phyloP scores from a whole-genome alignment of 2,888 invertebrate species.

The Hedya salicella region DNA sequence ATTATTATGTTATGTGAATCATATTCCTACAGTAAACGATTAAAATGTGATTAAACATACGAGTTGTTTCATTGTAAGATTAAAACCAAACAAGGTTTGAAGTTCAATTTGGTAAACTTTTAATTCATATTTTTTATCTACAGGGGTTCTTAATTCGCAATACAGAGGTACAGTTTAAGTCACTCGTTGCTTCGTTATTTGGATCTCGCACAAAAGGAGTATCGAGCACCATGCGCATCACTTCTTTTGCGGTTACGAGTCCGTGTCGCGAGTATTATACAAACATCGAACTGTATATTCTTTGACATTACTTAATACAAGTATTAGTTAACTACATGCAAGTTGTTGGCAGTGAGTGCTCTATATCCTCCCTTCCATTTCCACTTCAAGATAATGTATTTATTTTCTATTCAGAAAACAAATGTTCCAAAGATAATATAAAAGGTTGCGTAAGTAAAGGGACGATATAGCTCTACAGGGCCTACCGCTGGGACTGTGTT shows the following conservation, averaged over 20 bases:
- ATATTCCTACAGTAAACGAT: slow-evolving; percentile 72
- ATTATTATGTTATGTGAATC: slow-evolving; percentile 73
- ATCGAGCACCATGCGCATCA: slow-evolving; percentile 7
- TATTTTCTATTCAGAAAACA: too few relatives aligned
- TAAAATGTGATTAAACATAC: slow-evolving; percentile 78
- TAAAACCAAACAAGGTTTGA: slow-evolving; percentile 15
- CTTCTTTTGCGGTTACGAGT: neutral
- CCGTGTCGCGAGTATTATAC: slow-evolving; percentile 5
- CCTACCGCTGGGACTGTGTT: too few relatives aligned
- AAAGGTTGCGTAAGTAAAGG: too few relatives aligned
- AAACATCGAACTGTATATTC: neutral
- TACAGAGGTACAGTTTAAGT: slow-evolving; percentile 38
- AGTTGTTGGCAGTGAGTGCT: too few relatives aligned
- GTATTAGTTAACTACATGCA: neutral
- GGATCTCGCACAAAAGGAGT: slow-evolving; percentile 7
- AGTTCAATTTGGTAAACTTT: slow-evolving; percentile 31
- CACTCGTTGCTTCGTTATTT: slow-evolving; percentile 24
- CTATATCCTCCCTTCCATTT: too few relatives aligned
- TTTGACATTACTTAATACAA: neutral
- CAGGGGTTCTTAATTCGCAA: slow-evolving; percentile 24
- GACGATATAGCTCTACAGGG: too few relatives aligned
- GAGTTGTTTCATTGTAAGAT: slow-evolving; percentile 51
- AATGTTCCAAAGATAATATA: too few relatives aligned
- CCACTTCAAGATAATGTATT: too few relatives aligned
- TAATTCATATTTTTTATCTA: slow-evolving; percentile 32